phyloP scores from a whole-genome alignment of 2,113 vertebrate genomes.

The Aptenodytes forsteri region DNA sequence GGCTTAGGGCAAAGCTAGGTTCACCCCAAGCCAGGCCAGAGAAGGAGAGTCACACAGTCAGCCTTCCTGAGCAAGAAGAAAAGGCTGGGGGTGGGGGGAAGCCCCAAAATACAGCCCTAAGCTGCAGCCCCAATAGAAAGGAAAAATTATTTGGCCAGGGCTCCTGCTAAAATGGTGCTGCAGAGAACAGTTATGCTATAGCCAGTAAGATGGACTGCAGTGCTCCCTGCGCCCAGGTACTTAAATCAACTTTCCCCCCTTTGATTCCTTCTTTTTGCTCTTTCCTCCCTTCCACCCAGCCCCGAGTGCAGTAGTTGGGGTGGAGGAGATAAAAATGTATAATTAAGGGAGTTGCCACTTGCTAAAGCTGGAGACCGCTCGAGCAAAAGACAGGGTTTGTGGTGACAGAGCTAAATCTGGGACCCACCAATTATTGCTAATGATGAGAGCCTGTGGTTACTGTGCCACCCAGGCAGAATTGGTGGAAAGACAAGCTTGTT shows the following conservation, averaged over 20 bases:
- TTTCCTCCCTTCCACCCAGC: neutral
- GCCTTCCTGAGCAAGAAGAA: neutral
- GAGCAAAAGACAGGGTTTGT: slow-evolving; percentile 56
- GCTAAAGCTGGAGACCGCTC: slow-evolving; percentile 48
- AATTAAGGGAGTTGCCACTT: slow-evolving; percentile 68
- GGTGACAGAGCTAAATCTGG: slow-evolving; percentile 66
- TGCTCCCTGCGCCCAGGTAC: neutral
- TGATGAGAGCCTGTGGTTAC: slow-evolving; percentile 46
- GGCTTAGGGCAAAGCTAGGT: neutral
- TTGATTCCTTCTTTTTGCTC: neutral
- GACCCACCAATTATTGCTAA: slow-evolving; percentile 56
- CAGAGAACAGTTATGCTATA: neutral
- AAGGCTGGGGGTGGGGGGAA: neutral
- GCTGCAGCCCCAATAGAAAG: neutral
- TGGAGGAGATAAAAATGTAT: slow-evolving; percentile 49
- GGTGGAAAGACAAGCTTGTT: neutral
- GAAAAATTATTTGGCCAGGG: neutral
- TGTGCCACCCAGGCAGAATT: slow-evolving; percentile 54
- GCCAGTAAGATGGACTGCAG: neutral
- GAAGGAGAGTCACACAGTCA: neutral
- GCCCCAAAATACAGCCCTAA: neutral
- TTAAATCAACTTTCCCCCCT: neutral
- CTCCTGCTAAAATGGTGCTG: neutral
- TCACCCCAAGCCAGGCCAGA: neutral
- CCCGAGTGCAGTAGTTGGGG: neutral